phyloP scores from a whole-genome alignment of 2,797 vertebrate species.

The Pachyuromys duprasi region DNA sequence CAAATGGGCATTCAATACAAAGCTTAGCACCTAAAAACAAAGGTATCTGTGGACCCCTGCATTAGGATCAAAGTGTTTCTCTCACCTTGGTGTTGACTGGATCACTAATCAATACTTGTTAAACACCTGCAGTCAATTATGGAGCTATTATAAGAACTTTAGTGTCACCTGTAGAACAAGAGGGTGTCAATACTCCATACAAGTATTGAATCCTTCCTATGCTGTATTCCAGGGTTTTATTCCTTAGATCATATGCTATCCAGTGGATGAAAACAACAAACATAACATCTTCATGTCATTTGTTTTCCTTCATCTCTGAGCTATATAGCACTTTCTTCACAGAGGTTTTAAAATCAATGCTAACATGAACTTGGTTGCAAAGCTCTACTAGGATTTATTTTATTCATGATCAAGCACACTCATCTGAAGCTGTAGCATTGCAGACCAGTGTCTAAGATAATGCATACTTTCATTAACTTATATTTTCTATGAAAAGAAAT shows the following conservation, averaged over 20 bases:
- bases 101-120: neutral
- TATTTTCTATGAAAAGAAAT: conserved; percentile 45
- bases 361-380: conserved; percentile 57
- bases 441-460: conserved; percentile 8
- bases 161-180: neutral
- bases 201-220: neutral
- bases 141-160: neutral
- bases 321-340: neutral
- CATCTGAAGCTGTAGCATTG: neutral
- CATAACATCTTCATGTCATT: neutral
- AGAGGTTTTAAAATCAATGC: neutral
- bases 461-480: neutral
- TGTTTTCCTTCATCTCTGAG: conserved; percentile 1
- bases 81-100: neutral
- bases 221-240: neutral
- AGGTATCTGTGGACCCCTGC: neutral
- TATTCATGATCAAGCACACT: neutral
- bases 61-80: neutral
- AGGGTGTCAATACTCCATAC: neutral
- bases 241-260: neutral
- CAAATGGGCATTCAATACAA: neutral
- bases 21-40: neutral
- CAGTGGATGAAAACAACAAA: neutral
- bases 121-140: neutral
- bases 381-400: neutral